Base-by-base conservation (phyloP, 2,113 vertebrate genomes). In the Numida meleagris region DNA sequence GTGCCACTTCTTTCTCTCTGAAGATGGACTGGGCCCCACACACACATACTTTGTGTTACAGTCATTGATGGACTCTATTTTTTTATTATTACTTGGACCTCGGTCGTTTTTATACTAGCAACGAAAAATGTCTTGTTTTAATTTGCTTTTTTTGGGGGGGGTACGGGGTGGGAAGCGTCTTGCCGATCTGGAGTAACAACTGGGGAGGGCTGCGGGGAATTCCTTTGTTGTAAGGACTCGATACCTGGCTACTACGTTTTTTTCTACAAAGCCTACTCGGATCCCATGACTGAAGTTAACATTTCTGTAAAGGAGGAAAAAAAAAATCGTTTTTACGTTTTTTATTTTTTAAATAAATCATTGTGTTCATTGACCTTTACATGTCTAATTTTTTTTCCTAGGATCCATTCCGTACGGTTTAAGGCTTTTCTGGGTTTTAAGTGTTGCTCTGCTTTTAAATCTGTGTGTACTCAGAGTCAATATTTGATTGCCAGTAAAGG, bases 281-380 rank as follows among this genome's bases (percentile, higher is more conserved):
- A 97, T 97, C 95, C 97, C 98, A 97, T 97, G 97, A 97, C 97
- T 97, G 97, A 97, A 97, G 97, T 97, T 98, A 97, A 97, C 96
- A 95, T 97, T 97, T 98, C 97, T 98, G 97, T 97, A 97, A 96
- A 97, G 95, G 93, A 95, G 77, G 88, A 84, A 85, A 87, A 97
- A 82, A 96, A 94, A 98, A 98, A 97, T 97, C 95, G 98, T 98
- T 98, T 98, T 98, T 98, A 98, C 97, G 94, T 98, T 98, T 98
- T 98, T 98, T 98, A 98, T 98, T 98, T 98, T 98, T 98, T 97
- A 97, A 98, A 98, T 98, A 98, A 98, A 98, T 98, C 98, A 98
- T 98, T 98, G 98, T 98, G 98, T 98, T 98, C 97, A 97, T 97
- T 98, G 98, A 97, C 97, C 95, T 96, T 96, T 97, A 98, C 58